phyloP scores from a whole-genome alignment of 1,140 invertebrate genomes.

The Trinorchestia longiramus region DNA sequence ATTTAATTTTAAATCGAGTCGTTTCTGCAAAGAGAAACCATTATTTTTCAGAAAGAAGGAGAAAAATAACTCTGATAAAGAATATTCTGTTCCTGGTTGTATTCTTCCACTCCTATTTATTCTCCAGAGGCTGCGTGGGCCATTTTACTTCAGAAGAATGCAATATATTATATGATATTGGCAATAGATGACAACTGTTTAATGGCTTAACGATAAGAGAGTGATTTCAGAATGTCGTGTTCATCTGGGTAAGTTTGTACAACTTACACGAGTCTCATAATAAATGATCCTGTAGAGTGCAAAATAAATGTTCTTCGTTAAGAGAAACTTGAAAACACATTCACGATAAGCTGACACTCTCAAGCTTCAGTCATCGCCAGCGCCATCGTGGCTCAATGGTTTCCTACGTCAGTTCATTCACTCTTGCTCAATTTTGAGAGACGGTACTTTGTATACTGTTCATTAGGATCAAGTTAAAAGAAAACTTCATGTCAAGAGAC shows the following conservation, averaged over 20 bases:
- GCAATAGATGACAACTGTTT: neutral
- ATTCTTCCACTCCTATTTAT: neutral
- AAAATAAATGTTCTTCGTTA: neutral
- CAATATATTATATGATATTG: neutral
- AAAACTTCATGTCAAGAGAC: neutral
- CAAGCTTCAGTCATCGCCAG: neutral
- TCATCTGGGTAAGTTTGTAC: neutral
- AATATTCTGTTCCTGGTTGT: neutral
- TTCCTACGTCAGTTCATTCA: neutral
- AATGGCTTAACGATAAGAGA: neutral
- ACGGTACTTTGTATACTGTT: neutral
- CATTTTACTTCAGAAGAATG: neutral
- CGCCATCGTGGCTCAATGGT: neutral
- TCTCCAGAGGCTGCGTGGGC: neutral
- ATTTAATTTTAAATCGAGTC: no score
- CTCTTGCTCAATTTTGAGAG: neutral
- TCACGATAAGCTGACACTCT: neutral
- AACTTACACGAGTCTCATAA: neutral
- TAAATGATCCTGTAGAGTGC: neutral
- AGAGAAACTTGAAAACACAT: neutral
- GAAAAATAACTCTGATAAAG: neutral
- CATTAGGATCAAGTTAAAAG: neutral
- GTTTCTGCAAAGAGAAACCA: neutral
- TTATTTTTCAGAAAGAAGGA: neutral
- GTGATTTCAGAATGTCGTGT: neutral